Evolutionary conservation across 1,140 invertebrate species (phyloP).

Genomic region (Aphelenchoides avenae): DNA sequence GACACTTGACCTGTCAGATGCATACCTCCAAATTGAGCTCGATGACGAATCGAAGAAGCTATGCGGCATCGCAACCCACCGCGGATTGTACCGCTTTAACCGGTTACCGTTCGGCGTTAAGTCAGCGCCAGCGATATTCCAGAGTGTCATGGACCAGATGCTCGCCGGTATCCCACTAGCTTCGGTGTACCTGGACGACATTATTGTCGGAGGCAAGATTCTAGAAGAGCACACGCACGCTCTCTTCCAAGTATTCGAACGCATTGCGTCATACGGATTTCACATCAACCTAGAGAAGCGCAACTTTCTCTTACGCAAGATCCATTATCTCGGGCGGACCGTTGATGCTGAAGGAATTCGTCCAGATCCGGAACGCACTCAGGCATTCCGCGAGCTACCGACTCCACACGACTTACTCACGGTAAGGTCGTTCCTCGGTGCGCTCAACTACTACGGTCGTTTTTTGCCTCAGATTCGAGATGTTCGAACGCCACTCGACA

Average conservation of each 20-base stretch:
- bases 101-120: conserved; percentile 62
- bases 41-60: conserved; percentile 37
- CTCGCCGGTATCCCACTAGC: conserved; percentile 43
- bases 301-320: conserved; percentile 17
- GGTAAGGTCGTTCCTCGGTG: conserved; percentile 43
- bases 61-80: conserved; percentile 16
- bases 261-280: conserved; percentile 25
- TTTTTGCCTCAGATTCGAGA: conserved; percentile 29
- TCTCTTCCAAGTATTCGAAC: conserved; percentile 8
- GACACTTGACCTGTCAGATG: conserved; percentile 38
- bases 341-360: conserved; percentile 24
- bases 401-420: conserved; percentile 23
- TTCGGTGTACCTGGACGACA: conserved; percentile 28
- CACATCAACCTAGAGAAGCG: conserved; percentile 32
- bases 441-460: conserved; percentile 42
- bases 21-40: conserved; percentile 59
- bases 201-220: conserved; percentile 8
- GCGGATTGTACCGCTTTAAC: conserved; percentile 57
- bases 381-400: conserved; percentile 39
- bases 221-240: conserved; percentile 16
- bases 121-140: conserved; percentile 62
- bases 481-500: conserved; percentile 38
- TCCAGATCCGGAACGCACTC: conserved; percentile 34
- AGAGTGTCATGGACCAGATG: conserved; percentile 61
- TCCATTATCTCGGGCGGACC: conserved; percentile 38